Conservation (phyloP, 2,113 vertebrate species). For the Lagopus leucura region DNA sequence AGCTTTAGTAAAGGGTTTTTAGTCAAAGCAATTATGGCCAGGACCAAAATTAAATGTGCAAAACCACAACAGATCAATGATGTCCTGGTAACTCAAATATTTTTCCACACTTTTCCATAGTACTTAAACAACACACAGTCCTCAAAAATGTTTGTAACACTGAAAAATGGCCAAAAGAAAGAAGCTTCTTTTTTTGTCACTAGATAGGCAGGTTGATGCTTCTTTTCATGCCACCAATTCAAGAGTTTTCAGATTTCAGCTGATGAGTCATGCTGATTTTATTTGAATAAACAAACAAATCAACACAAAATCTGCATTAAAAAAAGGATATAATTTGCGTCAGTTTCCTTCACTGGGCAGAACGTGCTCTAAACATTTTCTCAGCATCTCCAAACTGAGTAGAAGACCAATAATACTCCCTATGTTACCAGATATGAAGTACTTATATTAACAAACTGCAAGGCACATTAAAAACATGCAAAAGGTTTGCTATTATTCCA, state of each 20-base stretch:
- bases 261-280: neutral
- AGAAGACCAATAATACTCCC: neutral
- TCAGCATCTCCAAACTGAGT: neutral
- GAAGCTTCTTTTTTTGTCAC: neutral
- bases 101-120: neutral
- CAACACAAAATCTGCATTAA: neutral
- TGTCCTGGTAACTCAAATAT: neutral
- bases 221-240: neutral
- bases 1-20: neutral
- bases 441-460: neutral
- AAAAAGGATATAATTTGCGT: neutral
- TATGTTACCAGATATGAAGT: neutral
- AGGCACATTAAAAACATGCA: neutral
- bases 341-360: neutral
- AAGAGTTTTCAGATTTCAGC: neutral
- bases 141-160: neutral
- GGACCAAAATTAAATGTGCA: neutral
- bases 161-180: neutral
- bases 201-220: neutral
- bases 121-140: neutral
- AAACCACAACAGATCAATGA: neutral
- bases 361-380: neutral
- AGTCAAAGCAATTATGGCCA: neutral
- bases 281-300: neutral
- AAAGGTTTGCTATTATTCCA: neutral